Evolutionary conservation across 2,113 vertebrate genomes (phyloP).

Genomic region (Lophotis ruficrista): DNA sequence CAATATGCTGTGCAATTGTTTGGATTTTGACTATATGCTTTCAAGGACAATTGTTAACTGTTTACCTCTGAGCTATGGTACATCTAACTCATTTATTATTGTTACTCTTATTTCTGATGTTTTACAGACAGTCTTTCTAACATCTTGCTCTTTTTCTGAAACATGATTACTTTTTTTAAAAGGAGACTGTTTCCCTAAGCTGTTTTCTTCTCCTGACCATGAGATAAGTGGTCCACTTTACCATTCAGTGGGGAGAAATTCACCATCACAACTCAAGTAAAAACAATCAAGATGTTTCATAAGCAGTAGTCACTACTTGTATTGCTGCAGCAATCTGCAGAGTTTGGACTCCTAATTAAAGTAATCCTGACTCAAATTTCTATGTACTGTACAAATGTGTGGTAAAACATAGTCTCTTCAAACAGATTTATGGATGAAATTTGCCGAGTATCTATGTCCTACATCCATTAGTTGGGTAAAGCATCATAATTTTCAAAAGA

Average conservation of each 20-base stretch:
- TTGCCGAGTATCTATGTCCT: background rate
- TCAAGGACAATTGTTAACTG: background rate
- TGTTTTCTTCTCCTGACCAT: background rate
- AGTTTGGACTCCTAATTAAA: background rate
- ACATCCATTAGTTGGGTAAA: slow-evolving; percentile 2
- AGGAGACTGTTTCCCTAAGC: background rate
- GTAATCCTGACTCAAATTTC: background rate
- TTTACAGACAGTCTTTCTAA: background rate
- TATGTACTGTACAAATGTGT: background rate
- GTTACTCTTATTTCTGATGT: background rate
- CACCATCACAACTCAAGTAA: background rate
- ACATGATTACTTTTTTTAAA: background rate
- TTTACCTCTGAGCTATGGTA: background rate
- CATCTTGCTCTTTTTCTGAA: background rate
- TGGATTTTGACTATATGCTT: background rate
- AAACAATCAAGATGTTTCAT: background rate
- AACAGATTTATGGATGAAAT: slow-evolving; percentile 32
- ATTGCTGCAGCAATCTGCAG: background rate
- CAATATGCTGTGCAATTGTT: background rate
- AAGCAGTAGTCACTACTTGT: background rate
- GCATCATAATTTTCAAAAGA: background rate
- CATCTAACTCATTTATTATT: background rate
- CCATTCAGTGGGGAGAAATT: background rate
- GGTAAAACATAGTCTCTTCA: slow-evolving; percentile 14
- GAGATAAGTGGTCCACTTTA: background rate